These are phyloP conservation scores for Nephrotoma flavescens DNA, from an alignment of 2,888 invertebrate species.

Conservation along the genomic window DNA sequence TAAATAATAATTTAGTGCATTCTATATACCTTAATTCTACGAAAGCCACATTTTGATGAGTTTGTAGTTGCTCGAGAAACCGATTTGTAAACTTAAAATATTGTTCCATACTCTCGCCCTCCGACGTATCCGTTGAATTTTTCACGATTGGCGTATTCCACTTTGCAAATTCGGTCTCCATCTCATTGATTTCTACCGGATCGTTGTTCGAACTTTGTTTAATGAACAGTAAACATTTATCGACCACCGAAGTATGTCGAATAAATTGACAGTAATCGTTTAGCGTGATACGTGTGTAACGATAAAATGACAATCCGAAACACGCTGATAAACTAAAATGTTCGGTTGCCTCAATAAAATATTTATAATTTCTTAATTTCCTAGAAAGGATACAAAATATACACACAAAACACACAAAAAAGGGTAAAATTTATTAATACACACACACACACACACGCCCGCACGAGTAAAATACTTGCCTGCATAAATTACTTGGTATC, in stretches of 20 bases:
- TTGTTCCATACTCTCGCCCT: not conserved
- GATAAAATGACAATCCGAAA: conserved; percentile 30
- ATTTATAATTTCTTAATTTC: conserved; percentile 32
- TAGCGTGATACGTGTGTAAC: conserved; percentile 20
- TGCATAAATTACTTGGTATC: not conserved
- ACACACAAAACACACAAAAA: not conserved
- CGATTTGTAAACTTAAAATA: not conserved
- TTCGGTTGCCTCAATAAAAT: conserved; percentile 31
- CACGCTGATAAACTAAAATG: conserved; percentile 31
- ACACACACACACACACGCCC: not conserved
- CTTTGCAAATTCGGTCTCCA: not conserved
- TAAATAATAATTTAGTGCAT: conserved; percentile 4
- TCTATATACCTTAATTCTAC: not conserved
- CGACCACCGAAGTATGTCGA: conserved; percentile 27
- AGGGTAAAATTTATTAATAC: not conserved
- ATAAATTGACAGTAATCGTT: conserved; percentile 26
- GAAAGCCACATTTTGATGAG: not conserved
- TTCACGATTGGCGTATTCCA: not conserved
- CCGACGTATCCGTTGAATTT: not conserved
- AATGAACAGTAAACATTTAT: conserved; percentile 25
- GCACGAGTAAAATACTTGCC: not conserved
- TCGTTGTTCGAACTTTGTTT: not conserved
- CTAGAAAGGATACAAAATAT: conserved; percentile 10
- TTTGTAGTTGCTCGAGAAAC: not conserved
- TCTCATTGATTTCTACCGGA: not conserved